These are phyloP conservation scores for Andricus grossulariae DNA, from an alignment of 1,140 invertebrate species.

Conservation along the genomic window DNA sequence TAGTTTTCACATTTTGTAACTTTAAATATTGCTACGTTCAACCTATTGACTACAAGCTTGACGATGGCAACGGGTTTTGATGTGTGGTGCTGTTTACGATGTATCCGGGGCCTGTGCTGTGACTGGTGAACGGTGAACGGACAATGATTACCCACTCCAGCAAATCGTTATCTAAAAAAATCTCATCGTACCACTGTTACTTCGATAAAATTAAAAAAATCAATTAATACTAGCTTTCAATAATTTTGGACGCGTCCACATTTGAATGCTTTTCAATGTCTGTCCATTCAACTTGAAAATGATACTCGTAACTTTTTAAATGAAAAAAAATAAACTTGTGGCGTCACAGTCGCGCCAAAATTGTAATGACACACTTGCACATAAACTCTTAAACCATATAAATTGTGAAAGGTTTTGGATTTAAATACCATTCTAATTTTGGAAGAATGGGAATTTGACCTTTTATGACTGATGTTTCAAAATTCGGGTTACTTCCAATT, in stretches of 20 bases:
- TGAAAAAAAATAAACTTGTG: too few relatives aligned
- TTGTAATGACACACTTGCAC: too few relatives aligned
- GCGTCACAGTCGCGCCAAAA: too few relatives aligned
- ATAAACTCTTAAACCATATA: too few relatives aligned
- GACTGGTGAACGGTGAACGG: slow-evolving; percentile 57
- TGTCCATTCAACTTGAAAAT: too few relatives aligned
- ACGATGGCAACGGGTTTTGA: slow-evolving; percentile 46
- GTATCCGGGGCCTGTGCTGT: slow-evolving; percentile 56
- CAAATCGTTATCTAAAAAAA: slow-evolving; percentile 43
- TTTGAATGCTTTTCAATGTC: too few relatives aligned
- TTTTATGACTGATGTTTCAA: too few relatives aligned
- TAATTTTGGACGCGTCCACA: background rate
- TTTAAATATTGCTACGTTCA: slow-evolving; percentile 37
- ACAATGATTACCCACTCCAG: slow-evolving; percentile 46
- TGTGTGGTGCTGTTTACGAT: slow-evolving; percentile 54
- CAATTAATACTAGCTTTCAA: background rate
- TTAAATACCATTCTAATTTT: too few relatives aligned
- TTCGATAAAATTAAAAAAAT: background rate
- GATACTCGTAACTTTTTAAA: too few relatives aligned
- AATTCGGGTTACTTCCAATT: too few relatives aligned
- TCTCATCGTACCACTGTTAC: slow-evolving; percentile 37
- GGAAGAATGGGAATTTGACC: too few relatives aligned
- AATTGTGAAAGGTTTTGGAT: too few relatives aligned
- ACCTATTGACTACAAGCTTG: slow-evolving; percentile 50
- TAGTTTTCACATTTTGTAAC: slow-evolving; percentile 10